Base-by-base conservation (phyloP, 2,113 vertebrate genomes). In the Coracopsis vasa region DNA sequence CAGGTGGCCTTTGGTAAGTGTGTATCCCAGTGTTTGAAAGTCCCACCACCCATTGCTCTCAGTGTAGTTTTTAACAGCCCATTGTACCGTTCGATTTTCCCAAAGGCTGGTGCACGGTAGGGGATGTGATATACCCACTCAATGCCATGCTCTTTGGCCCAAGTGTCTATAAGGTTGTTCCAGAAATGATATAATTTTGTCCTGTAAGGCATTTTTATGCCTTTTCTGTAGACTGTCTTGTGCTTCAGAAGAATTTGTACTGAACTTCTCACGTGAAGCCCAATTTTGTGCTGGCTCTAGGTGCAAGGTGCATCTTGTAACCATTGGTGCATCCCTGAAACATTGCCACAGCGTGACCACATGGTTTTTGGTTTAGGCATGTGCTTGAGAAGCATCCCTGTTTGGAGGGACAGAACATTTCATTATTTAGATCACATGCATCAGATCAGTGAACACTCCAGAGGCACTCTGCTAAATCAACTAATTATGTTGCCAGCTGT, bases 391-490 rank as follows among this genome's bases (percentile, higher is more conserved):
- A 91, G 19, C 35, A 42, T 75, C 71, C 19, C 48, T 1, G 1
- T 81, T 74, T 67, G 33, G 51, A 90, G 51, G n/a, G 74, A 94
- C 65, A 79, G 88, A 86, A 67, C n/a, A 18, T 87, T 80, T 87
- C n/a, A 56, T 92, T 92, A 71, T 80, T 92, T 89, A 64, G 56
- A 82, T 85, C 44, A 25, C 31, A 61, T 48, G 37, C 56, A 58
- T 48, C 61, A 75, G 29, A 69, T 89, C 61, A 64, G 51, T 25
- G 61, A 42, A 60, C 1, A 39, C 20, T 88, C 29, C 47, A 79
- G 61, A 87, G 77, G 92, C 77, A 65, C 61, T 89, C 31, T 89
- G 47, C 44, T 84, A 85, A 79, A 95, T 89, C 73, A 92, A 74
- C 50, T 91, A 56, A 54, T 84, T 88, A 67, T n/a, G 48, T 87